Conservation (phyloP, 2,888 invertebrate species). For the Epinotia brunnichana region DNA sequence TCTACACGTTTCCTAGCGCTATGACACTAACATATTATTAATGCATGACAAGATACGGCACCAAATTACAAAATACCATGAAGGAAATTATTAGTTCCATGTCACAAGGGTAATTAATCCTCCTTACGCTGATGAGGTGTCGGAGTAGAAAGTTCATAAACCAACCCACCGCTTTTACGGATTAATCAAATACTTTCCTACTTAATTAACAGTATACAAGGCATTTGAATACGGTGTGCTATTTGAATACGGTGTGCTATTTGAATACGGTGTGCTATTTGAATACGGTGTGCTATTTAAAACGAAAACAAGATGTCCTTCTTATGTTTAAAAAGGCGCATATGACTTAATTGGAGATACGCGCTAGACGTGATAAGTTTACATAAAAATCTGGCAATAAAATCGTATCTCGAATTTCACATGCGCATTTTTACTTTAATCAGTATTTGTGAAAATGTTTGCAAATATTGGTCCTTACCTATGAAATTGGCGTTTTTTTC, state of each 20-base stretch:
- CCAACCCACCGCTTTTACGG: background rate
- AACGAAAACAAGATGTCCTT: background rate
- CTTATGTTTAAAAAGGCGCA: too few relatives aligned
- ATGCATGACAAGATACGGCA: background rate
- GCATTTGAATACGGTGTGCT: background rate
- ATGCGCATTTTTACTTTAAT: too few relatives aligned
- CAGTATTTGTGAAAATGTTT: too few relatives aligned
- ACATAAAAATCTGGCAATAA: too few relatives aligned
- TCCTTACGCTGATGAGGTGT: background rate
- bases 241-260: too few relatives aligned
- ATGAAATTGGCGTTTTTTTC: too few relatives aligned
- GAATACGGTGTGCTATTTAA: background rate
- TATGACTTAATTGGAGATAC: too few relatives aligned
- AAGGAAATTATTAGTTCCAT: background rate
- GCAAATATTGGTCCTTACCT: too few relatives aligned
- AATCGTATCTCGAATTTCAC: too few relatives aligned
- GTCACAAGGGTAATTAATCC: conserved; percentile 12
- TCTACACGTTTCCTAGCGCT: background rate
- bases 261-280: conserved; percentile 3
- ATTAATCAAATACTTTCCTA: conserved; percentile 11
- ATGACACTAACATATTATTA: background rate
- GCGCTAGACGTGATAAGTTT: too few relatives aligned
- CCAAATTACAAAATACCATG: background rate
- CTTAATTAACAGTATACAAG: conserved; percentile 8
- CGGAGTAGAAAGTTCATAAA: conserved; percentile 21